Conservation (phyloP, 1,140 invertebrate genomes). For the Euschistus heros region DNA sequence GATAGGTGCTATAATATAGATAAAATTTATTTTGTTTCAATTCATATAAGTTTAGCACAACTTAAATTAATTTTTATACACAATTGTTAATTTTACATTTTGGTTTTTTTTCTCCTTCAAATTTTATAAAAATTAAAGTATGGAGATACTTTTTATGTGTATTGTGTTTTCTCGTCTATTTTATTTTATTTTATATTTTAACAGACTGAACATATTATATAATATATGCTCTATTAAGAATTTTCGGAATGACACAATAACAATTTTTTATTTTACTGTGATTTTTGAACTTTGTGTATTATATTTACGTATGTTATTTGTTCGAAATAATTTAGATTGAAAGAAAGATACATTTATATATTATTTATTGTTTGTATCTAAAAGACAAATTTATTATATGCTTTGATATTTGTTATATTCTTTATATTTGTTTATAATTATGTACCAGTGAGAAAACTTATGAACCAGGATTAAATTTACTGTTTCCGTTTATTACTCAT, state of each 20-base stretch:
- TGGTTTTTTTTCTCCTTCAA: not conserved
- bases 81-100: not conserved
- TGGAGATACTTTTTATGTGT: too few relatives aligned
- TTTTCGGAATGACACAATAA: slow-evolving; percentile 8
- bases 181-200: slow-evolving; percentile 12
- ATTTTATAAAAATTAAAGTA: not conserved
- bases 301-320: slow-evolving; percentile 14
- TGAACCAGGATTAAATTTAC: not conserved
- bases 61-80: not conserved
- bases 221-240: slow-evolving; percentile 4
- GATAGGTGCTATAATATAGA: slow-evolving; percentile 10
- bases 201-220: slow-evolving; percentile 9
- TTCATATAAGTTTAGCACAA: slow-evolving; percentile 8
- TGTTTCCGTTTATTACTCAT: slow-evolving; percentile 1
- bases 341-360: slow-evolving; percentile 18
- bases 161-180: not conserved
- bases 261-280: slow-evolving; percentile 17
- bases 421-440: slow-evolving; percentile 12
- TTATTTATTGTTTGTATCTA: slow-evolving; percentile 21
- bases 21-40: slow-evolving; percentile 8
- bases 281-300: slow-evolving; percentile 14
- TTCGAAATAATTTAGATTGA: slow-evolving; percentile 14
- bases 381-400: slow-evolving; percentile 19
- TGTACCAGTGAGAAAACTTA: slow-evolving; percentile 8
- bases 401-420: slow-evolving; percentile 19